Percentiles rank a stretch among this genome's conserved stretches.
These are phyloP conservation scores for Varecia variegata DNA, from an alignment of 2,797 vertebrate genomes.

Conservation along the genomic window DNA sequence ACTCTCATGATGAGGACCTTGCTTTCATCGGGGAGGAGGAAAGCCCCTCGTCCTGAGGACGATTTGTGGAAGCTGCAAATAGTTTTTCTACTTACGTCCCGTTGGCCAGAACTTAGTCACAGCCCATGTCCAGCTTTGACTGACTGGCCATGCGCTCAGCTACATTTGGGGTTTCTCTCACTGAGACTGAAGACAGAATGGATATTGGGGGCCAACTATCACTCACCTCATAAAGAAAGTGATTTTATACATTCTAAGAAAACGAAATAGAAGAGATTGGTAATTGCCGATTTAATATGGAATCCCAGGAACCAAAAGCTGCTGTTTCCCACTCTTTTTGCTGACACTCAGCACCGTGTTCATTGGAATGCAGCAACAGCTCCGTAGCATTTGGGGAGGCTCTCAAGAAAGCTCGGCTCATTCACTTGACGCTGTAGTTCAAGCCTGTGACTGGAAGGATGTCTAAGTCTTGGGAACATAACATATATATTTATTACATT, in stretches of 20 bases:
- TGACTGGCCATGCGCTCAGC: background rate
- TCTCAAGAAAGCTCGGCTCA: background rate
- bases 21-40: background rate
- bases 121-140: background rate
- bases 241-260: background rate
- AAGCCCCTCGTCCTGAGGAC: background rate
- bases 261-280: background rate
- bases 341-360: background rate
- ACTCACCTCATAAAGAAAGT: background rate
- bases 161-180: background rate
- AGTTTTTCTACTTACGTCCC: background rate
- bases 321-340: background rate
- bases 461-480: background rate
- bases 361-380: background rate
- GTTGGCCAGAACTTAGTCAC: background rate
- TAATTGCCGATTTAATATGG: background rate
- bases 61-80: background rate
- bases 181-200: background rate
- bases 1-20: background rate
- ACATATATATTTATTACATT: background rate
- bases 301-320: background rate
- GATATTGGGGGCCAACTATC: background rate
- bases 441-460: background rate
- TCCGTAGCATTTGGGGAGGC: background rate
- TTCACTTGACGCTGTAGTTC: background rate